phyloP scores from a whole-genome alignment of 2,797 vertebrate genomes.

The Serranus cabrilla region DNA sequence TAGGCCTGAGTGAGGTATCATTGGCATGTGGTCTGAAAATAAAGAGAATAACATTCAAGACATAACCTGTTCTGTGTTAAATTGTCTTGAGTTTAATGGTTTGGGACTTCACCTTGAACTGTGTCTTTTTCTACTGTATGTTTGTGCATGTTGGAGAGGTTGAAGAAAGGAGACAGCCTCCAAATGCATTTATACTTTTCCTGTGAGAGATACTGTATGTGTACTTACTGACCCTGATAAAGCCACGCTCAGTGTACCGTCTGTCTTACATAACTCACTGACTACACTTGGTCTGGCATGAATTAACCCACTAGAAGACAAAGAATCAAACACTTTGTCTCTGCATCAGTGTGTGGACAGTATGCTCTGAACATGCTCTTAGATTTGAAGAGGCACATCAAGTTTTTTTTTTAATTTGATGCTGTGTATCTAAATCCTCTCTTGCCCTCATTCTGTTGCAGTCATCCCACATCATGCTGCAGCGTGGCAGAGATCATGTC shows the following conservation, averaged over 20 bases:
- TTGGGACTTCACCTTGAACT: constrained; percentile 1
- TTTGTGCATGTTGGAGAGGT: constrained; percentile 5
- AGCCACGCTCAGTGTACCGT: constrained; percentile 7
- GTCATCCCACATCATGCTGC: constrained; percentile 96
- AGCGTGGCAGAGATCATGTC: constrained; percentile 96
- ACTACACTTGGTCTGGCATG: constrained; percentile 24
- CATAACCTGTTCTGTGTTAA: not conserved
- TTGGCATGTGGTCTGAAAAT: constrained; percentile 45
- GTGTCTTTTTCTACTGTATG: not conserved
- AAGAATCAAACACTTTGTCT: not conserved
- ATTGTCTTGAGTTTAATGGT: not conserved
- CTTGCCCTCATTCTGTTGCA: constrained; percentile 73
- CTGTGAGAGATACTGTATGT: not conserved
- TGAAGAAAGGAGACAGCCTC: not conserved
- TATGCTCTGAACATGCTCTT: not conserved
- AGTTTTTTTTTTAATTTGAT: not conserved
- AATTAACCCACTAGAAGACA: constrained; percentile 42
- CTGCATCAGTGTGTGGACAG: not conserved
- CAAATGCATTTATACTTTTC: not conserved
- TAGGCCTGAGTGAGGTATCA: constrained; percentile 41
- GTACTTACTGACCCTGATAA: constrained; percentile 10
- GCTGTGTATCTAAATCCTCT: constrained; percentile 52
- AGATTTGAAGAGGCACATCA: not conserved
- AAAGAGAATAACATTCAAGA: constrained; percentile 8
- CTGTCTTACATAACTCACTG: constrained; percentile 34